A percentile compares a stretch with the other conserved stretches of the same genome.
These are phyloP conservation scores for Motacilla alba DNA, from an alignment of 2,113 vertebrate genomes.

Conservation along the genomic window DNA sequence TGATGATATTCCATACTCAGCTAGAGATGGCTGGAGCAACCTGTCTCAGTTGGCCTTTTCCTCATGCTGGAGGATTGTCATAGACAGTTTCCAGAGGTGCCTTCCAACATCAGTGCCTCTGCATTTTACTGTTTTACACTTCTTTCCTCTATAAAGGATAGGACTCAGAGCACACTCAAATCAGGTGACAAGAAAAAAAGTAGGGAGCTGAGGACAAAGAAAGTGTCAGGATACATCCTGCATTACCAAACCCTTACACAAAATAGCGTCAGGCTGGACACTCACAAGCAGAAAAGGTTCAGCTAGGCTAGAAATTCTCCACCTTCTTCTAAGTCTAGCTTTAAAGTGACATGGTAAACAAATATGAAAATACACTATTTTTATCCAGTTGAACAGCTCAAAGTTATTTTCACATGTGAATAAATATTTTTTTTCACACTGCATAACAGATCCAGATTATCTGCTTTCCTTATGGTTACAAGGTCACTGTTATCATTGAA, in stretches of 20 bases:
- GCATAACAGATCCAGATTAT: background rate
- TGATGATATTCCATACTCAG: background rate
- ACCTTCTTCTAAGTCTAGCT: background rate
- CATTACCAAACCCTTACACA: background rate
- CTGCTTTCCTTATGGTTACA: background rate
- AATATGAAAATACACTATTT: background rate
- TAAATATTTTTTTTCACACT: background rate
- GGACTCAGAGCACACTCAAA: background rate
- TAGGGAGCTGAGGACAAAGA: background rate
- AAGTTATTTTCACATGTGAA: background rate
- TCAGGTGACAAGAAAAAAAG: background rate
- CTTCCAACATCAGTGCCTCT: background rate
- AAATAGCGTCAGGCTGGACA: background rate
- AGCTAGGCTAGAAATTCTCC: background rate
- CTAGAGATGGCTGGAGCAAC: background rate
- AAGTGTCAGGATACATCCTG: background rate
- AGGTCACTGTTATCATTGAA: background rate
- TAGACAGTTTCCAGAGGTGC: background rate
- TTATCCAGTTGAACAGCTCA: background rate
- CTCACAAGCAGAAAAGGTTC: background rate
- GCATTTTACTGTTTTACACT: background rate
- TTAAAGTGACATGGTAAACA: background rate
- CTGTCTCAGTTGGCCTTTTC: background rate
- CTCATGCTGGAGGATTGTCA: background rate
- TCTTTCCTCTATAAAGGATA: background rate